Evolutionary conservation across 2,888 invertebrate species (phyloP), one percentile per base, ranked within the genome.

Genomic region (Meganola albula): DNA sequence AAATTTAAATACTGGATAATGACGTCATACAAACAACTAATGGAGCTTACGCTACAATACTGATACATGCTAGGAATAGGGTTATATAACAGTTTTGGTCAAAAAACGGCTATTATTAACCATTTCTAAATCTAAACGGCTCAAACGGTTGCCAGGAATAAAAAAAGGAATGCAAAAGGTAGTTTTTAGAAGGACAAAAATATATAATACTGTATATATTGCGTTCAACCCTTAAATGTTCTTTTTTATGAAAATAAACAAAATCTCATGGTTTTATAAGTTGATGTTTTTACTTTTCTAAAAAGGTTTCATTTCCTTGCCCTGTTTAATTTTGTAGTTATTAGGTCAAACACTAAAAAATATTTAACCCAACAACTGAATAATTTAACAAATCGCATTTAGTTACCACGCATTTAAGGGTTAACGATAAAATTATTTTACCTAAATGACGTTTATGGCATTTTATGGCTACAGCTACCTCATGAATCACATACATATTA

Each of bases 381-480:
- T n/a, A n/a, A n/a, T n/a, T n/a, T n/a, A n/a, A n/a, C n/a, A n/a
- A n/a, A n/a, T n/a, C n/a, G n/a, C n/a, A n/a, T n/a, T n/a, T 6
- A 20, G 6, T 20, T 8, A 34, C 11, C 27, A 12, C 20, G 13
- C 22, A 4, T 29, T 12, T 18, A n/a, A n/a, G n/a, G n/a, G n/a
- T n/a, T n/a, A n/a, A n/a, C n/a, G n/a, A n/a, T n/a, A n/a, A n/a
- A n/a, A n/a, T n/a, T n/a, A n/a, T 44, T 44, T 51, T 47, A 62
- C 58, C 57, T 58, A 59, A 42, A 55, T 56, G 52, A 63, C 50
- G 46, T 60, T 66, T 82, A 85, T 84, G 84, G 84, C 84, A 82
- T 82, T 72, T 62, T 74, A 83, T 85, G 84, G 84, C 84, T 83
- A 83, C 82, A 83, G 84, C 84, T 83, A 83, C 82, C 82, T 79